Base-by-base conservation (phyloP, 2,113 vertebrate genomes). In the Sinocyclocheilus rhinocerous region DNA sequence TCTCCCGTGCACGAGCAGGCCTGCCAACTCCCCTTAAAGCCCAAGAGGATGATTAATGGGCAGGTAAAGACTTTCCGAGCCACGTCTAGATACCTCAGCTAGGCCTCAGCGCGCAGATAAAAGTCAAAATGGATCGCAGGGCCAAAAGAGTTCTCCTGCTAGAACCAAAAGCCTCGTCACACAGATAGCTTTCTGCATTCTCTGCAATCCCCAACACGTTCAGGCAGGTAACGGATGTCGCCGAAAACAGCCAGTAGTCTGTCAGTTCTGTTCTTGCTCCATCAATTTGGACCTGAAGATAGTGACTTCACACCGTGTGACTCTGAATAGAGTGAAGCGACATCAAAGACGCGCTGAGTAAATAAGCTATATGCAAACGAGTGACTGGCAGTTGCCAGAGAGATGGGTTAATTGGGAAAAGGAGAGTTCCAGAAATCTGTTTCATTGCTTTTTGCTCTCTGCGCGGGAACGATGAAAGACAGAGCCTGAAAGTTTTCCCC, bases 171-270 rank as follows among this genome's bases (percentile, higher is more conserved):
- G 86, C 59, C 75, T 61, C 48, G 16, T 87, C 78, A 33, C 29
- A 33, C 29, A 77, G 50, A 83, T 24, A 61, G 79, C 76, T 61
- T 61, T 18, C 20, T 52, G 72, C 89, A 90, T 90, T 87, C 86
- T 69, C 75, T 15, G 42, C 73, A 90, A 86, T 89, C 89, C 83
- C 59, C 63, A 45, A 87, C 88, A 65, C 73, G 90, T 84, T 89
- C 39, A 85, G 86, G 48, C 90, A 85, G 72, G 85, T 84, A 83
- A 39, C n/a, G 76, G 67, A 72, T 29, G 45, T 15, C 20, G 1
- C 18, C 15, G 48, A 57, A 72, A 50, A 50, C 65, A 61, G 42
- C 63, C 81, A 82, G 33, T 29, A 69, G 33, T 61, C 76, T n/a
- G 50, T 83, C 80, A 45, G 24, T 82, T 78, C 87, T 73, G 69